Base-by-base conservation (phyloP, 2,113 vertebrate species). In the Atlantisia rogersi region DNA sequence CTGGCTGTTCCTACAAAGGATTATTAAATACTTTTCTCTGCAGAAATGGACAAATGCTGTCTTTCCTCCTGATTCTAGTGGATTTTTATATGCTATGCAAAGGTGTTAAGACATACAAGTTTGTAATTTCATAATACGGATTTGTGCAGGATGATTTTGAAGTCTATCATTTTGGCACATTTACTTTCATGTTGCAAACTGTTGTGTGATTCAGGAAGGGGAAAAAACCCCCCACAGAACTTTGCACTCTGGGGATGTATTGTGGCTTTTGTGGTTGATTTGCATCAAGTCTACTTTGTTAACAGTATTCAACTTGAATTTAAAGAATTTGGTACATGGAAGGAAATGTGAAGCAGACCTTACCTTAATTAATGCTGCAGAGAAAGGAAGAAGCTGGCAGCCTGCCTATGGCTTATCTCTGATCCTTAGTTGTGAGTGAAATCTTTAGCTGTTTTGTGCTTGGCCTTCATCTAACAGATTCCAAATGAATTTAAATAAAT, bases 321-420 rank as follows among this genome's bases (percentile, higher is more conserved):
- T 83, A 89, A 94, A 95, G 95, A 94, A 94, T 96, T 95, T 91
- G 76, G 83, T 98, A 53, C 62, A 29, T 69, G 77, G 92, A 94
- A 96, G 80, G 40, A 89, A 95, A 90, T 58, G 64, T 5, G 46
- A 80, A 88, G 37, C 63, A 79, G 71, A 70, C 68, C 86, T 90
- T 28, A 6, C 91, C 53, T 88, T 91, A 94, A 97, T 97, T 96
- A 94, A 95, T 50, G 86, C 50, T 83, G 81, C 62, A 83, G 91
- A 88, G 92, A 48, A 92, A 44, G 55, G 82, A 71, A 86, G 64
- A 53, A 62, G 44, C 59, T 92, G 95, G 82, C 94, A 70, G 71
- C 68, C 80, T 94, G 95, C 94, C 67, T 3, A 11, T 79, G 95
- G 88, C 85, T 96, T 64, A 46, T 79, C 94, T 96, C 46, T 32